A percentile compares a stretch with the other conserved stretches of the same genome.
These are phyloP conservation scores for Ariopsis seemanni DNA, from an alignment of 2,113 vertebrate genomes.

Conservation along the genomic window DNA sequence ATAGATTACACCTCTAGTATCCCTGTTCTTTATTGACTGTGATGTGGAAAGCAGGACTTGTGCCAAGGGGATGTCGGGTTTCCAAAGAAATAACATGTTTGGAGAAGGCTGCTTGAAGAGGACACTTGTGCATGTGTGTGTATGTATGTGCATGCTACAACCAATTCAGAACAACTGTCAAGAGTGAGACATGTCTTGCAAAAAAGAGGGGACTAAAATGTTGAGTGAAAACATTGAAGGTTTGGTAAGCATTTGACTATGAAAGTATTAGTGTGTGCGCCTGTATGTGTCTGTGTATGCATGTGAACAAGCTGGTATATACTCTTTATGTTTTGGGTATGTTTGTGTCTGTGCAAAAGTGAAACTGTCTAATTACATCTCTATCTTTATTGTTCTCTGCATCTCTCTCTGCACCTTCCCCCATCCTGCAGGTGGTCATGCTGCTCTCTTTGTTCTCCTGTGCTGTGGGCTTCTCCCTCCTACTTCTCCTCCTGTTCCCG, in stretches of 20 bases:
- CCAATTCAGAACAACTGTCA: constrained; percentile 28
- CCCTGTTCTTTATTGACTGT: constrained; percentile 45
- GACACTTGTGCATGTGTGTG: constrained; percentile 34
- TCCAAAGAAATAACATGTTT: constrained; percentile 55
- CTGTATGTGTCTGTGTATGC: neutral
- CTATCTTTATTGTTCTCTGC: constrained; percentile 17
- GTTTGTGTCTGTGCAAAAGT: constrained; percentile 1
- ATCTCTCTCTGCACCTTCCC: neutral
- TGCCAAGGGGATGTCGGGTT: constrained; percentile 49
- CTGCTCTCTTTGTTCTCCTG: constrained; percentile 55
- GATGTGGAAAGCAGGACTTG: constrained; percentile 45
- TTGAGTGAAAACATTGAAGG: neutral
- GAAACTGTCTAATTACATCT: constrained; percentile 25
- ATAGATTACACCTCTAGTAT: constrained; percentile 53
- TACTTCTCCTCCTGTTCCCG: constrained; percentile 69
- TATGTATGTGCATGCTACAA: constrained; percentile 21
- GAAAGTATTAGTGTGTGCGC: neutral
- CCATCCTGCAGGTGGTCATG: constrained; percentile 55
- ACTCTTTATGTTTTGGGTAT: neutral
- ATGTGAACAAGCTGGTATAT: neutral
- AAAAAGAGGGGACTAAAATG: neutral
- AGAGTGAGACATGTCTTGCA: constrained; percentile 29
- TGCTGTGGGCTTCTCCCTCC: constrained; percentile 56
- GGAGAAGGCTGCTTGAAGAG: constrained; percentile 46
- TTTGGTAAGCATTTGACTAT: neutral